phyloP scores from a whole-genome alignment of 1,140 invertebrate species.

The Diploscapter pachys region DNA sequence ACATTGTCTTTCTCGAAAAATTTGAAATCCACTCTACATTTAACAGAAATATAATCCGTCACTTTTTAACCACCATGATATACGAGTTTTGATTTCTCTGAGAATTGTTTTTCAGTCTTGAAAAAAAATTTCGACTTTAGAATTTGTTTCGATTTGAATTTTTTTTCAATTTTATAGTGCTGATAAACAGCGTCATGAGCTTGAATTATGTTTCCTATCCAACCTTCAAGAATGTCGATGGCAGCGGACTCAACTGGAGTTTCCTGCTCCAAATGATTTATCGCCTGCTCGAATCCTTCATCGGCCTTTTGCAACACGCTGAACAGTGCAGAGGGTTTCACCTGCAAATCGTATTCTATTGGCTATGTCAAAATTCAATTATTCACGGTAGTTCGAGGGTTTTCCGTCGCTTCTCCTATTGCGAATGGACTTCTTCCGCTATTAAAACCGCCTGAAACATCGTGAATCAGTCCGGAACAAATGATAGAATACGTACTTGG shows the following conservation, averaged over 20 bases:
- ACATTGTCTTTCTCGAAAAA: too few species aligned
- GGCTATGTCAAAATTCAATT: conserved; percentile 15
- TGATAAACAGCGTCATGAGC: too few species aligned
- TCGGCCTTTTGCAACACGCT: conserved; percentile 55
- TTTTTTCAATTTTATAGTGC: conserved; percentile 10
- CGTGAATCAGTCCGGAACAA: too few species aligned
- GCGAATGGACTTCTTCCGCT: conserved; percentile 48
- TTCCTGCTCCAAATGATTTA: conserved; percentile 55
- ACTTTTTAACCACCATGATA: too few species aligned
- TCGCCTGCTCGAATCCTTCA: conserved; percentile 57
- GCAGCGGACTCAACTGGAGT: conserved; percentile 53
- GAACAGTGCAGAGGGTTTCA: conserved; percentile 54
- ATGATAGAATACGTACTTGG: too few species aligned
- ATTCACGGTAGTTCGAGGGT: conserved; percentile 41
- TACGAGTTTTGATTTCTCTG: too few species aligned
- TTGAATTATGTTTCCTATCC: not conserved
- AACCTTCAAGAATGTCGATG: conserved; percentile 54
- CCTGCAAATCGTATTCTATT: not conserved
- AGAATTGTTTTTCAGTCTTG: too few species aligned
- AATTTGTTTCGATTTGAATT: not conserved
- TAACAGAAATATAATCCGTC: too few species aligned
- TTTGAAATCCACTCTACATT: too few species aligned
- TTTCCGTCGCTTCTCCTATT: conserved; percentile 36
- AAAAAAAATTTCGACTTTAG: too few species aligned
- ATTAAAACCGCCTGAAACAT: conserved; percentile 46